These are phyloP conservation scores for Melopsittacus undulatus DNA, from an alignment of 2,797 vertebrate genomes.

Conservation along the genomic window DNA sequence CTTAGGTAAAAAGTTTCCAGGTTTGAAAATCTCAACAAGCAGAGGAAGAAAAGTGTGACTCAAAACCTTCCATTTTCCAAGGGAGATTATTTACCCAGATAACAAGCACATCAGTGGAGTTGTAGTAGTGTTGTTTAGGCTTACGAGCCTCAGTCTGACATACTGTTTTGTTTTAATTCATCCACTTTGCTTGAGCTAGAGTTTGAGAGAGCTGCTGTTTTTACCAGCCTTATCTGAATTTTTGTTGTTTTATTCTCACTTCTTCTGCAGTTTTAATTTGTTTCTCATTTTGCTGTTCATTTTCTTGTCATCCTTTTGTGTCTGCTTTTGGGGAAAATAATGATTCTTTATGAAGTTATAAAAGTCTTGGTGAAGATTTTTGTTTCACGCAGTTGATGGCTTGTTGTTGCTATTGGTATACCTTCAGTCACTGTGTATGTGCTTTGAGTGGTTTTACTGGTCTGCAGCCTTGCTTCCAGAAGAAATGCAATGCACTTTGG, in stretches of 20 bases:
- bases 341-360: background rate
- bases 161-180: background rate
- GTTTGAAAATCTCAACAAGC: background rate
- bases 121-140: background rate
- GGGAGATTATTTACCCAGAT: background rate
- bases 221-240: background rate
- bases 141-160: background rate
- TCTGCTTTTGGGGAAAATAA: background rate
- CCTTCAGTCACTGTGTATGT: background rate
- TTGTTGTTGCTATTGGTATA: background rate
- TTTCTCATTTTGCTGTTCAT: background rate
- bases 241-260: background rate
- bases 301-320: background rate
- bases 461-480: background rate
- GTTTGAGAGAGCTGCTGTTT: background rate
- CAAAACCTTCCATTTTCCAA: background rate
- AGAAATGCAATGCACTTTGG: background rate
- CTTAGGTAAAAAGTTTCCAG: background rate
- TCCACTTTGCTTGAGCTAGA: background rate
- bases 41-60: background rate
- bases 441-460: background rate
- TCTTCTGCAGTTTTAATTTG: background rate
- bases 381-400: background rate
- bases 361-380: background rate
- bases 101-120: background rate